Evolutionary conservation across 2,113 vertebrate genomes (phyloP).

Genomic region (Natator depressus): DNA sequence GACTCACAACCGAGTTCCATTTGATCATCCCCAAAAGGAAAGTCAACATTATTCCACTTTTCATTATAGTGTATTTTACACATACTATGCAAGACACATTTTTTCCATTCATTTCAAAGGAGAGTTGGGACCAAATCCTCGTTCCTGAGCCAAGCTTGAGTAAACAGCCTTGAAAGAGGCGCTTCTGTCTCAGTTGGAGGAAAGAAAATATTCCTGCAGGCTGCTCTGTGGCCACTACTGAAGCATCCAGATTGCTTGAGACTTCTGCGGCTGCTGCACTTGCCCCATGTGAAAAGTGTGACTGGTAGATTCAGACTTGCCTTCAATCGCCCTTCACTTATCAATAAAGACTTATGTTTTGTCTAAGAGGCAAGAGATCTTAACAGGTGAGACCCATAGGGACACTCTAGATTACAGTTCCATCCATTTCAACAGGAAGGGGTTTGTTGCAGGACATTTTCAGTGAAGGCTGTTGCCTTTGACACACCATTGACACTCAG

Average conservation of each 20-base stretch:
- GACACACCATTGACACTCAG: background rate
- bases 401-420: background rate
- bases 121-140: background rate
- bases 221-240: background rate
- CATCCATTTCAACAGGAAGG: background rate
- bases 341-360: background rate
- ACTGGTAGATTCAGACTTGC: background rate
- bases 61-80: background rate
- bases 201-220: background rate
- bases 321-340: background rate
- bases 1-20: background rate
- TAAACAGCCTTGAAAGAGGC: background rate
- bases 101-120: background rate
- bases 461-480: background rate
- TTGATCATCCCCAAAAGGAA: background rate
- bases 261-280: background rate
- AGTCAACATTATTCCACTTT: background rate
- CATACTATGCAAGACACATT: background rate
- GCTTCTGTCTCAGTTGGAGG: background rate
- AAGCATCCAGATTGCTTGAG: background rate
- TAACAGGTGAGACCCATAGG: background rate
- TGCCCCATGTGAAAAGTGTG: background rate
- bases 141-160: background rate
- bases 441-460: slow-evolving; percentile 24
- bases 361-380: background rate